phyloP scores from a whole-genome alignment of 2,888 invertebrate genomes.

The Pedicia rivosa region DNA sequence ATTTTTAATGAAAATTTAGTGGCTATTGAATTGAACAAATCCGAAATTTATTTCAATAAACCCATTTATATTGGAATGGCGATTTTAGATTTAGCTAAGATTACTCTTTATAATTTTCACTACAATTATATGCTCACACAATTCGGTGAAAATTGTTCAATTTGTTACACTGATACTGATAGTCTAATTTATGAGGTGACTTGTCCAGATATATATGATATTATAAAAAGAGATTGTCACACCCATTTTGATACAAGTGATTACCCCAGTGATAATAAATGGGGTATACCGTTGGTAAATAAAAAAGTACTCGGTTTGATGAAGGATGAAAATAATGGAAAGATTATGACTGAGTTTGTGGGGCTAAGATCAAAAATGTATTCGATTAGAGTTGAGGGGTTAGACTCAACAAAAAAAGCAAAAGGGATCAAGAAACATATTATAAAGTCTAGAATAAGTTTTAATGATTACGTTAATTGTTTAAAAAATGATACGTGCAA shows the following conservation, averaged over 20 bases:
- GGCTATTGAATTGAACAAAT: constrained; percentile 15
- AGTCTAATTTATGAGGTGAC: constrained; percentile 15
- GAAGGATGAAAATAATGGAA: constrained; percentile 17
- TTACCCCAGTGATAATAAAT: constrained; percentile 16
- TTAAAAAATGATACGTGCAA: not conserved
- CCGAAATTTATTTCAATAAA: constrained; percentile 13
- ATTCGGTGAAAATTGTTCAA: constrained; percentile 10
- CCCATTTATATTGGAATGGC: constrained; percentile 12
- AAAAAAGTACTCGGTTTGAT: constrained; percentile 17
- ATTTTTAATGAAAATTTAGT: constrained; percentile 21
- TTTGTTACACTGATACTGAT: constrained; percentile 16
- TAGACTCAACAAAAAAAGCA: not conserved
- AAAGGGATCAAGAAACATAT: constrained; percentile 1
- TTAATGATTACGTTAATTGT: constrained; percentile 3
- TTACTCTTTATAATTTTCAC: constrained; percentile 19
- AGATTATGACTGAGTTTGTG: constrained; percentile 15
- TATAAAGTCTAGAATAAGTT: not conserved
- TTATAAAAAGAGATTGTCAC: constrained; percentile 14
- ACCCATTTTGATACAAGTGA: constrained; percentile 13
- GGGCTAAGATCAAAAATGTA: constrained; percentile 18
- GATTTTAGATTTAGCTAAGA: constrained; percentile 19
- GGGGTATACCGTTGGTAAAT: constrained; percentile 15
- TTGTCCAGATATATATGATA: constrained; percentile 14
- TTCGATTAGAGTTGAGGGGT: constrained; percentile 12
- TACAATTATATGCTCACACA: constrained; percentile 13